Evolutionary conservation across 2,113 vertebrate genomes (phyloP), one percentile per base, ranked within the genome.

Genomic region (Eurypyga helias): DNA sequence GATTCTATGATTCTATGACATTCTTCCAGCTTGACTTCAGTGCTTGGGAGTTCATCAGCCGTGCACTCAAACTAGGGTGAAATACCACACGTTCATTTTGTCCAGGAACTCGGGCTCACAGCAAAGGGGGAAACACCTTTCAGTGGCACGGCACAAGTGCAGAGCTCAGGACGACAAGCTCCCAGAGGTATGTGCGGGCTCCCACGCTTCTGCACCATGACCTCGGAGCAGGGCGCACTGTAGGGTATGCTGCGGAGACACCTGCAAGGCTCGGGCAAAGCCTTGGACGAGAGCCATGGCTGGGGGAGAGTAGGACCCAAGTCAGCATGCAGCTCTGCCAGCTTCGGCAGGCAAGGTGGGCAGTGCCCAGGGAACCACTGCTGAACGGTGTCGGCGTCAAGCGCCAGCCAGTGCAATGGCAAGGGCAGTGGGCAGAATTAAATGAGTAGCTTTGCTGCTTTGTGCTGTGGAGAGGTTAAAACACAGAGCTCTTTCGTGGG

Each of bases 61-160:
- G 17, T 2, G 3, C 9, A 4, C 17, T 45, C 36, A 38, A 9
- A 19, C 23, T n/a, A 25, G 1, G 1, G 36, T 52, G 43, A 82
- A 85, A 83, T 18, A 26, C 13, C 25, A 15, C 34, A 3, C 0
- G 0, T 29, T 57, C 1, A 1, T 10, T 7, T 7, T 6, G 25
- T 9, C 19, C 36, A 15, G 10, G 31, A 61, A 10, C 45, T 80
- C 31, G 31, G 33, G 28, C 7, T 38, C 34, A 33, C 34, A 60
- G 18, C 9, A 34, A 0, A 0, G 7, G n/a, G 10, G 36, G 61
- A 58, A 86, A 43, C 13, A 24, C 34, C n/a, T 54, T 13, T 2
- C 21, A 33, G 28, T 11, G 15, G 9, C 31, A 70, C 34, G 24
- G 11, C 4, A 1, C 21, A 57, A 58, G 43, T 6, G 45, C 45